Evolutionary conservation across 1,140 invertebrate species (phyloP).

Genomic region (Philaenus spumarius): DNA sequence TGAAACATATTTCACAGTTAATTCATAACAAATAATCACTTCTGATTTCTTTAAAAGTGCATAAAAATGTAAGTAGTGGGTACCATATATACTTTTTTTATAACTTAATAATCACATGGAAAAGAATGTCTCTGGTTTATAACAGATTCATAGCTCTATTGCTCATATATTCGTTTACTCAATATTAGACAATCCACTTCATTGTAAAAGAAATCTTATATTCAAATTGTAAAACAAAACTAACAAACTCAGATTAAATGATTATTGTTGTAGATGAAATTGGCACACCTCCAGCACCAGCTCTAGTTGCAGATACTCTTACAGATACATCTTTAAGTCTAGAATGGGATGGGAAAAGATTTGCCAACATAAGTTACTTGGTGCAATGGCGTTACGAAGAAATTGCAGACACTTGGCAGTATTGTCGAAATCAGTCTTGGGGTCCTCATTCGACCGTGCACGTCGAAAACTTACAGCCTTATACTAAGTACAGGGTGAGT

Average conservation of each 20-base stretch:
- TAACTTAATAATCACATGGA: too few relatives aligned
- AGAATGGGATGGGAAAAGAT: constrained; percentile 58
- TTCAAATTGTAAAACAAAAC: too few relatives aligned
- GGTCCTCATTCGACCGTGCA: constrained; percentile 54
- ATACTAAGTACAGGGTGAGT: constrained; percentile 78
- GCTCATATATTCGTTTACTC: too few relatives aligned
- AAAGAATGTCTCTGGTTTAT: too few relatives aligned
- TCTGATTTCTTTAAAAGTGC: too few relatives aligned
- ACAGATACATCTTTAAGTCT: constrained; percentile 68
- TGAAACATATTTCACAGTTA: too few relatives aligned
- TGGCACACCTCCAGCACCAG: constrained; percentile 61
- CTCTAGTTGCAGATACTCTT: constrained; percentile 64
- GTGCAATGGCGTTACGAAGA: constrained; percentile 71
- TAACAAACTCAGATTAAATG: background rate
- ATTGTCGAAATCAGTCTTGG: constrained; percentile 61
- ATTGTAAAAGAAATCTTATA: too few relatives aligned
- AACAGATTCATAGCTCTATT: too few relatives aligned
- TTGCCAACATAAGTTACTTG: constrained; percentile 55
- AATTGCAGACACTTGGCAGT: constrained; percentile 60
- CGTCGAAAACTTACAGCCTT: constrained; percentile 72
- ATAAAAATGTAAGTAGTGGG: too few relatives aligned
- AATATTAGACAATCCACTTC: too few relatives aligned
- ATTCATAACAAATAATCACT: too few relatives aligned
- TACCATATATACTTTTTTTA: too few relatives aligned
- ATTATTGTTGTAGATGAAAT: constrained; percentile 50